These are phyloP conservation scores for Anaspis maculata DNA, from an alignment of 2,888 invertebrate genomes.

Conservation along the genomic window DNA sequence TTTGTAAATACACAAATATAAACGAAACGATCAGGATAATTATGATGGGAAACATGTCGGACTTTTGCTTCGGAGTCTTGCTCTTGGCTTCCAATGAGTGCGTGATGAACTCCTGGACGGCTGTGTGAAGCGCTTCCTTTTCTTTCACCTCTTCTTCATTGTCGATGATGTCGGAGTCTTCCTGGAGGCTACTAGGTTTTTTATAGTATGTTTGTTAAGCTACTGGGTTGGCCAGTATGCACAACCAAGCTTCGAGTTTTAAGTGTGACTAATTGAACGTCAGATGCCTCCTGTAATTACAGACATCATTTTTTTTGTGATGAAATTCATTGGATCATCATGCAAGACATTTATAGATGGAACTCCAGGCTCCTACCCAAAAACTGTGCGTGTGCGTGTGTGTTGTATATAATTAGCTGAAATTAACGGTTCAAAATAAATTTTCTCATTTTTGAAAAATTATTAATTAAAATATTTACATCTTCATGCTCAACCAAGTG, in stretches of 20 bases:
- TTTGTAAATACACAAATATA: conserved; percentile 28
- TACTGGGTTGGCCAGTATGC: conserved; percentile 27
- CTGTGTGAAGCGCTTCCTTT: conserved; percentile 16
- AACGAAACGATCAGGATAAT: conserved; percentile 28
- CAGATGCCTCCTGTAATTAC: conserved; percentile 5
- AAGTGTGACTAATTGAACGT: too few species aligned
- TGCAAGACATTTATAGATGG: conserved; percentile 2
- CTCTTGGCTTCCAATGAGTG: conserved; percentile 20
- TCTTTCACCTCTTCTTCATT: conserved; percentile 7
- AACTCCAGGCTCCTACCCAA: conserved; percentile 1
- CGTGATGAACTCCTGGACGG: conserved; percentile 26
- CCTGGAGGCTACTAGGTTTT: conserved; percentile 17
- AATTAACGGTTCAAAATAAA: conserved; percentile 14
- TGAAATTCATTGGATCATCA: background rate
- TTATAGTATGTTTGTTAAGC: conserved; percentile 9
- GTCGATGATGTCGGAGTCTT: conserved; percentile 7
- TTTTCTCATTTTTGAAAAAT: conserved; percentile 5
- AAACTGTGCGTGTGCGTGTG: background rate
- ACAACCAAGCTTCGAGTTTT: too few species aligned
- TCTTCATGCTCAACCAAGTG: too few species aligned
- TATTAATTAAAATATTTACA: background rate
- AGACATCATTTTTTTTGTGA: conserved; percentile 2
- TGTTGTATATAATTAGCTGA: conserved; percentile 2
- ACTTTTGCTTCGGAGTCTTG: conserved; percentile 15
- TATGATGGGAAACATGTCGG: conserved; percentile 23